Evolutionary conservation across 1,140 invertebrate species (phyloP).

Genomic region (Copidosoma floridanum): DNA sequence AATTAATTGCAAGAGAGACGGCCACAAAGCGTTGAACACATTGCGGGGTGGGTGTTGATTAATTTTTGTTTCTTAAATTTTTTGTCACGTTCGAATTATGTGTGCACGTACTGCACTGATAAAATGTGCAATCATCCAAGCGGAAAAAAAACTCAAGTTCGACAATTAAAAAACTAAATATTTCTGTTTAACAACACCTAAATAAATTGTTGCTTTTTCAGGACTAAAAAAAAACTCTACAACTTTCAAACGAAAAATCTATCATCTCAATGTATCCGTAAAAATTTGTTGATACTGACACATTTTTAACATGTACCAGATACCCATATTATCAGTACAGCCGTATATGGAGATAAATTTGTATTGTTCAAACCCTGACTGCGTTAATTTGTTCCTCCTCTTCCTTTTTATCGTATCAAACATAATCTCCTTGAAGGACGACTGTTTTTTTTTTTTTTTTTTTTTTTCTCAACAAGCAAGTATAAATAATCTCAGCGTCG

Average conservation of each 20-base stretch:
- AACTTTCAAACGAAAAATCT: neutral
- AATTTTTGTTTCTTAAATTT: neutral
- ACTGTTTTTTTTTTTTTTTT: too few relatives aligned
- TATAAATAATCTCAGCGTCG: neutral
- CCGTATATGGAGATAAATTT: too few relatives aligned
- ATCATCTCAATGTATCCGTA: neutral
- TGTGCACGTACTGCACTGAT: constrained; percentile 12
- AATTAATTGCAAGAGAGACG: neutral
- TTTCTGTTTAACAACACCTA: constrained; percentile 9
- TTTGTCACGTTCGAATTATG: neutral
- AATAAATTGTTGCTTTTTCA: constrained; percentile 13
- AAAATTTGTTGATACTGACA: too few relatives aligned
- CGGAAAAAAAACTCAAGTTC: too few relatives aligned
- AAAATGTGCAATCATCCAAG: too few relatives aligned
- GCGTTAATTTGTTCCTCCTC: too few relatives aligned
- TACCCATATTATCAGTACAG: too few relatives aligned
- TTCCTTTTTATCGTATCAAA: too few relatives aligned
- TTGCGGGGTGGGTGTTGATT: constrained; percentile 19
- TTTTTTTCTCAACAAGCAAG: neutral
- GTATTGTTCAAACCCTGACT: constrained; percentile 10
- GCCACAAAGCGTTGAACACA: constrained; percentile 18
- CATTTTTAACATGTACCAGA: too few relatives aligned
- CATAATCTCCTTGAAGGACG: too few relatives aligned
- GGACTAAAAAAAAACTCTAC: neutral
- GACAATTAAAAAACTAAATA: too few relatives aligned